These are phyloP conservation scores for Apostichopus californicus DNA, from an alignment of 35 echinoderm and acorn worm genomes.

Conservation along the genomic window DNA sequence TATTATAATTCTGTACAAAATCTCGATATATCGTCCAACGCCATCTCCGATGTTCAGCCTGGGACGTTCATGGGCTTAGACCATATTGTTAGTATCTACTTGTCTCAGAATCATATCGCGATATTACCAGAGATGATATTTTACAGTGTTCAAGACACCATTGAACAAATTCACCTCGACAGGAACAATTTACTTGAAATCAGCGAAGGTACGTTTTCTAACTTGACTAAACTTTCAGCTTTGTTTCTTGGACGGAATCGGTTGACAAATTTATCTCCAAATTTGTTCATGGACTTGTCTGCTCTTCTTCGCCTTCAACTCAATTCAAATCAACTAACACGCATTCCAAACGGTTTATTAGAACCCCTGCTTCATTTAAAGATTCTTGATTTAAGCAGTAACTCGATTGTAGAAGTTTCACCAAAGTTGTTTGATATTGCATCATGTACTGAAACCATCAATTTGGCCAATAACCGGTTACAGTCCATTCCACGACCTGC, in stretches of 20 bases:
- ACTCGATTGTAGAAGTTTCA: not conserved
- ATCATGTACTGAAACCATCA: not conserved
- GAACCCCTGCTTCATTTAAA: not conserved
- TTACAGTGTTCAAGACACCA: not conserved
- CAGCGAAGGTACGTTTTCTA: not conserved
- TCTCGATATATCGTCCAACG: slow-evolving; percentile 30
- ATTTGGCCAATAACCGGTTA: slow-evolving; percentile 14
- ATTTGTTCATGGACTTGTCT: not conserved
- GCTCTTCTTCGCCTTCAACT: not conserved
- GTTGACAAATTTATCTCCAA: not conserved
- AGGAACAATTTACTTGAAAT: not conserved
- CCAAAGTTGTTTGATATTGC: not conserved
- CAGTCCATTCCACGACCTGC: not conserved
- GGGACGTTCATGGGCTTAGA: not conserved
- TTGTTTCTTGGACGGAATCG: slow-evolving; percentile 23
- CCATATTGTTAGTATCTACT: not conserved
- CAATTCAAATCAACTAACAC: slow-evolving; percentile 14
- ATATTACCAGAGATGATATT: not conserved
- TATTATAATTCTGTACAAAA: too few relatives aligned
- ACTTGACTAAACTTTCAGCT: not conserved
- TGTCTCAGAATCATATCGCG: not conserved
- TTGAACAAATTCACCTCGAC: slow-evolving; percentile 30
- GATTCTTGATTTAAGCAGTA: slow-evolving; percentile 25
- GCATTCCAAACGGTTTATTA: not conserved
- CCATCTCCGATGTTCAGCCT: not conserved